Evolutionary conservation across 2,888 invertebrate genomes (phyloP).

Genomic region (Tetranychus truncatus): DNA sequence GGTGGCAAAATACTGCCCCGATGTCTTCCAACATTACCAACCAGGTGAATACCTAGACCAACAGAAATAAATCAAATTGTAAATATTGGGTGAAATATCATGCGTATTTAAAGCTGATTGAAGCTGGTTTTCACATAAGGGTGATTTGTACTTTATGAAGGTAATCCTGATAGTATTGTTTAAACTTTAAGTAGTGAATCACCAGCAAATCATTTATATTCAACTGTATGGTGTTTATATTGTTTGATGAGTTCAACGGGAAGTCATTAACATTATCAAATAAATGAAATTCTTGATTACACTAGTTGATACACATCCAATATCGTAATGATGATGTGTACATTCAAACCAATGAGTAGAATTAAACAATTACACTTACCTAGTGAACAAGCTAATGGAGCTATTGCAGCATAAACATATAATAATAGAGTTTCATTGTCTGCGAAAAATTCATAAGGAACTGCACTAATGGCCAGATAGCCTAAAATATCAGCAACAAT

Average conservation of each 20-base stretch:
- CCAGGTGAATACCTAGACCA: conserved; percentile 59
- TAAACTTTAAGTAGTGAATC: no score
- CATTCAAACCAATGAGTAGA: no score
- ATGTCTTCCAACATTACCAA: conserved; percentile 74
- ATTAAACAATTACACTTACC: conserved; percentile 39
- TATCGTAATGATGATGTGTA: no score
- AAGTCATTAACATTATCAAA: no score
- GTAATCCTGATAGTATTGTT: no score
- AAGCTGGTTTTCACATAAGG: no score
- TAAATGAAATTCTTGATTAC: no score
- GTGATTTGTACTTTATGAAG: no score
- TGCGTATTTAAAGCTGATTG: background rate
- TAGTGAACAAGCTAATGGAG: conserved; percentile 51
- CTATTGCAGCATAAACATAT: conserved; percentile 46
- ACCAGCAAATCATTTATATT: background rate
- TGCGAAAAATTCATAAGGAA: conserved; percentile 52
- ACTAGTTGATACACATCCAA: no score
- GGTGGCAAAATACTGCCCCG: conserved; percentile 52
- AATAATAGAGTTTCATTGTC: conserved; percentile 46
- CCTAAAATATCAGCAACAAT: conserved; percentile 63
- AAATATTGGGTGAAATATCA: conserved; percentile 5
- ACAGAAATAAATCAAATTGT: background rate
- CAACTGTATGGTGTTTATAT: no score
- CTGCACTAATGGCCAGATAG: conserved; percentile 51
- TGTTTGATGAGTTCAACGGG: no score